Evolutionary conservation across 2,113 vertebrate genomes (phyloP), one percentile per base, ranked within the genome.

Genomic region (Rhinolophus sinicus): DNA sequence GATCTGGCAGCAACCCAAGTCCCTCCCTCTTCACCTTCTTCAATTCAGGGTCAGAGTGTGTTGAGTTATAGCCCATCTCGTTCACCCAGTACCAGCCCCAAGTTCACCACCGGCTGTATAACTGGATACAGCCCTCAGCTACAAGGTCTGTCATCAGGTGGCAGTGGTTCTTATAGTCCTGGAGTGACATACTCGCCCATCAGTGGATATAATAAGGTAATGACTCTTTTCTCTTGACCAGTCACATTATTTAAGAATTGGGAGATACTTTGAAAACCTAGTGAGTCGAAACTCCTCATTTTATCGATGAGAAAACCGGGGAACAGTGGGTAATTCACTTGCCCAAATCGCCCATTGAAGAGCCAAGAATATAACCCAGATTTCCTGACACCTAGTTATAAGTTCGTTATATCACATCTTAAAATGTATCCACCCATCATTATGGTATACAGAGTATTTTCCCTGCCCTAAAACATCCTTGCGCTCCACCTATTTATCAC

Each of bases 51-150:
- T 0, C 99, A 99, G 95, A 99, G 99, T 0, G 99, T 99, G 58
- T 98, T 99, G 90, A 99, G 99, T 96, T 99, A 99, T 80, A 99
- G 99, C 91, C 99, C 99, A 0, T 99, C 99, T 0, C 99, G 99
- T 4, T 99, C 99, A 0, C 98, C 99, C 19, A 99, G 98, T 28
- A 82, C 98, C 97, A 99, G 99, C 97, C 99, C 99, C 47, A 99
- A 99, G 76, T 99, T 99, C 97, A 97, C 99, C 1, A 93, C 99
- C 2, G 94, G 98, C 96, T 99, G 99, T 93, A 98, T 99, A 1
- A 47, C 99, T 0, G 99, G 99, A 0, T 99, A 99, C 97, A 99
- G 99, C 96, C 99, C 99, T 33, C 98, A 99, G 19, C 98, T 99
- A 0, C 99, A 99, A 94, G 97, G 97, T 26, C 95, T 99, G 47